Evolutionary conservation across 2,888 invertebrate species (phyloP).

Genomic region (Cerceris ruficornis): DNA sequence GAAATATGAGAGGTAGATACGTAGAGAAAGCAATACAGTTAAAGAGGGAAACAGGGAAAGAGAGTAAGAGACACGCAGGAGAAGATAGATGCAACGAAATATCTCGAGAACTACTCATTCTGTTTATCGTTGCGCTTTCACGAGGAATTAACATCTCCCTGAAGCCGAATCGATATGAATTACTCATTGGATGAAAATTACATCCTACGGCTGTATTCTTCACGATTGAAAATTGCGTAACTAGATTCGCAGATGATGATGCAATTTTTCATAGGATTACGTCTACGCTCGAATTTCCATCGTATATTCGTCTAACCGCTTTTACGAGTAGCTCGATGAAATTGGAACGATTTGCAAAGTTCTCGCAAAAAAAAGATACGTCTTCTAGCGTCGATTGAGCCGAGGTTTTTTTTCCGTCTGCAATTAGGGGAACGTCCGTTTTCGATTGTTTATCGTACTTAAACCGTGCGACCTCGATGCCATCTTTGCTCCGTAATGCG

Average conservation of each 20-base stretch:
- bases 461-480: too few species aligned
- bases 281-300: not conserved
- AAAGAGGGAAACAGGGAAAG: not conserved
- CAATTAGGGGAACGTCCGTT: too few species aligned
- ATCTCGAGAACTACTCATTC: not conserved
- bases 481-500: too few species aligned
- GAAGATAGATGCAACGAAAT: not conserved
- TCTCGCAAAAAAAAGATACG: too few species aligned
- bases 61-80: not conserved
- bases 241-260: constrained; percentile 16
- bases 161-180: constrained; percentile 38
- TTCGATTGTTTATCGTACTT: too few species aligned
- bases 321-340: not conserved
- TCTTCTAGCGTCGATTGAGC: too few species aligned
- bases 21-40: not conserved
- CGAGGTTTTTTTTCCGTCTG: too few species aligned
- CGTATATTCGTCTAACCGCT: not conserved
- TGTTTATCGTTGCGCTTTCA: constrained; percentile 15
- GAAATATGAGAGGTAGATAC: constrained; percentile 12
- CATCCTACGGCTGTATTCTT: constrained; percentile 35
- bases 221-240: constrained; percentile 4
- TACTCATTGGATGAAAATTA: constrained; percentile 53
- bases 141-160: constrained; percentile 27
- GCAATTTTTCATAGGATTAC: constrained; percentile 22
- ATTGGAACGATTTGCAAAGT: too few species aligned